A percentile compares a stretch with the other conserved stretches of the same genome.
Evolutionary conservation across 23 tunicate species (phyloP).

Genomic region (Clavelina lepadiformis): DNA sequence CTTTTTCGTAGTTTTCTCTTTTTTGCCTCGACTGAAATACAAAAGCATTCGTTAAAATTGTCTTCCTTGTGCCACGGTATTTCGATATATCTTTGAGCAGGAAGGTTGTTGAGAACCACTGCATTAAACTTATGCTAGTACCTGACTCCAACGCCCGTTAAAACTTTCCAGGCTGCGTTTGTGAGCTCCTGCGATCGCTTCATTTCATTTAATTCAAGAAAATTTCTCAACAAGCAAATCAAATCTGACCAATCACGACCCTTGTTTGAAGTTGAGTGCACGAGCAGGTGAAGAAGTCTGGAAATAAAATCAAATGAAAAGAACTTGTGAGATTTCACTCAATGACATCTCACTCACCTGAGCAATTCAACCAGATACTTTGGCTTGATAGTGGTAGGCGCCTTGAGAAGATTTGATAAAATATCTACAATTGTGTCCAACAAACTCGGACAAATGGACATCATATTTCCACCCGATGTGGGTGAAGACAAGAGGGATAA

Average conservation of each 20-base stretch:
- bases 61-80: too few relatives aligned
- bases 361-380: constrained; percentile 34
- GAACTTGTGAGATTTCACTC: too few relatives aligned
- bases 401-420: constrained; percentile 3
- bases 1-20: too few relatives aligned
- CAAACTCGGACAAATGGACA: background rate
- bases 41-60: too few relatives aligned
- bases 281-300: constrained; percentile 2
- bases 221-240: constrained; percentile 9
- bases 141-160: constrained; percentile 18
- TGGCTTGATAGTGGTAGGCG: constrained; percentile 8
- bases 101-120: too few relatives aligned
- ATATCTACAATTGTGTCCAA: constrained; percentile 5
- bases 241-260: constrained; percentile 1
- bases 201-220: constrained; percentile 27
- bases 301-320: background rate
- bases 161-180: constrained; percentile 38
- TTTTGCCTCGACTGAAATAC: too few relatives aligned
- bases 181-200: constrained; percentile 37
- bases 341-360: too few relatives aligned
- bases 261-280: background rate
- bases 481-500: constrained; percentile 4
- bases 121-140: too few relatives aligned
- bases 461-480: background rate
- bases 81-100: too few relatives aligned